A percentile compares a stretch with the other conserved stretches of the same genome.
Evolutionary conservation across 2,888 invertebrate species (phyloP).

Genomic region (Folsomia candida): DNA sequence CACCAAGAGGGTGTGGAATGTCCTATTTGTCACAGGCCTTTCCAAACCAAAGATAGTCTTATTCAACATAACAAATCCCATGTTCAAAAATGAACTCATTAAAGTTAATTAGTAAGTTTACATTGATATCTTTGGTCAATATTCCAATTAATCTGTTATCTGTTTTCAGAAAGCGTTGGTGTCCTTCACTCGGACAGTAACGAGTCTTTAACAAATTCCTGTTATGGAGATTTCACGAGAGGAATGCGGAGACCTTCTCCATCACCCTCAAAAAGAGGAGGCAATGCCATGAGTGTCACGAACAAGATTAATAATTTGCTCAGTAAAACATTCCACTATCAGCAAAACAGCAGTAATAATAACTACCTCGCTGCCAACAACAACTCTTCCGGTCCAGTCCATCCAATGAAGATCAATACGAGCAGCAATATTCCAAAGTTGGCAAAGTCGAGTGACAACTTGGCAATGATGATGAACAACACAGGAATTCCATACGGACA

Average conservation of each 20-base stretch:
- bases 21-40: not conserved
- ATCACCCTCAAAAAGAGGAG: slow-evolving; percentile 22
- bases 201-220: slow-evolving; percentile 47
- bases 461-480: slow-evolving; percentile 14
- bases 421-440: slow-evolving; percentile 44
- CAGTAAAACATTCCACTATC: slow-evolving; percentile 28
- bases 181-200: no score
- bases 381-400: slow-evolving; percentile 10
- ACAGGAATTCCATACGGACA: slow-evolving; percentile 32
- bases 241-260: slow-evolving; percentile 35
- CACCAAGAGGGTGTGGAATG: not conserved
- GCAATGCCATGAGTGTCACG: slow-evolving; percentile 10
- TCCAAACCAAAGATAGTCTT: no score
- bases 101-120: no score
- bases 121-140: no score
- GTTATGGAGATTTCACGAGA: slow-evolving; percentile 48
- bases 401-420: slow-evolving; percentile 45
- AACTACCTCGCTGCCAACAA: slow-evolving; percentile 7
- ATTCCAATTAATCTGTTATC: no score
- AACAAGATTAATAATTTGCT: slow-evolving; percentile 39
- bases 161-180: no score
- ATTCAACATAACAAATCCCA: no score
- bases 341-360: no score
- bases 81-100: no score
- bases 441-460: slow-evolving; percentile 45